A percentile compares a stretch with the other conserved stretches of the same genome.
Conservation (phyloP, 2,888 invertebrate species). For the Tetramorium bicarinatum region DNA sequence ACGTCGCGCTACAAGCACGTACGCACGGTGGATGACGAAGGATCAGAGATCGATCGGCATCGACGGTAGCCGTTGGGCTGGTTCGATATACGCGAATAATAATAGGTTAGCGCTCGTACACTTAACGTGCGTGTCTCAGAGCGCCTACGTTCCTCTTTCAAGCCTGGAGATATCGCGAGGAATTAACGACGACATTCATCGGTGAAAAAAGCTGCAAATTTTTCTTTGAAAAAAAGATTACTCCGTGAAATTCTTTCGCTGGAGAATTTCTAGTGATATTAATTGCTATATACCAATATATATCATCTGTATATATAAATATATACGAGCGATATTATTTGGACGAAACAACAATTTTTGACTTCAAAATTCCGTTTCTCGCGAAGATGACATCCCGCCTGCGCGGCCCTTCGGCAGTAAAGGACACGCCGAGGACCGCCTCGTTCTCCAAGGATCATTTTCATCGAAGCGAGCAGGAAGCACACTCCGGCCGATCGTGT, state of each 20-base stretch:
- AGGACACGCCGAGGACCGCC: conserved; percentile 72
- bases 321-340: background rate
- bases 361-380: conserved; percentile 67
- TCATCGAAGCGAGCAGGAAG: conserved; percentile 57
- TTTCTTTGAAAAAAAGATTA: background rate
- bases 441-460: conserved; percentile 68
- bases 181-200: conserved; percentile 5
- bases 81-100: conserved; percentile 55
- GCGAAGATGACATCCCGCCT: conserved; percentile 81
- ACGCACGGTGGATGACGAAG: conserved; percentile 24
- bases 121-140: conserved; percentile 47
- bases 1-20: conserved; percentile 13
- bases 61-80: conserved; percentile 54
- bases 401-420: conserved; percentile 74
- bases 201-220: background rate
- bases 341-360: background rate
- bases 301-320: background rate
- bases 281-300: background rate
- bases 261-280: conserved; percentile 6
- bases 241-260: background rate
- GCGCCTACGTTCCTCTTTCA: conserved; percentile 40
- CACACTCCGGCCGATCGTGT: conserved; percentile 26
- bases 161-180: conserved; percentile 22
- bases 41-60: conserved; percentile 42
- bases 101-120: conserved; percentile 52